Conservation (phyloP, 35 echinoderm and acorn worm genomes). For the Apostichopus japonicus region DNA sequence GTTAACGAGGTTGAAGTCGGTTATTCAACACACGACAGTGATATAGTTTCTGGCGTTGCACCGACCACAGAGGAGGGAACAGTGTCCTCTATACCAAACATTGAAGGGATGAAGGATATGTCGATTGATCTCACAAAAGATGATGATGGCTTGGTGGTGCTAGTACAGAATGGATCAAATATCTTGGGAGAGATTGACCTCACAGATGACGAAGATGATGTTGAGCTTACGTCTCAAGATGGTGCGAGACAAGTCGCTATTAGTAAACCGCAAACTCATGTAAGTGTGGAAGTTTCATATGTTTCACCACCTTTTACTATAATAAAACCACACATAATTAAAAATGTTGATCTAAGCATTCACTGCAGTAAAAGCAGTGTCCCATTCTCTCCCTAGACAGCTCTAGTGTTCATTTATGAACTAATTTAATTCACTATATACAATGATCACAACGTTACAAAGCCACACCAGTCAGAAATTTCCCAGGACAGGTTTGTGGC, state of each 20-base stretch:
- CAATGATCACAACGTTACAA: too few relatives aligned
- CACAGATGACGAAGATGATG: constrained; percentile 35
- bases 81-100: neutral
- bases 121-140: constrained; percentile 24
- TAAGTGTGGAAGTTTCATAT: too few relatives aligned
- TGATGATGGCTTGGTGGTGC: neutral
- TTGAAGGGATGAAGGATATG: neutral
- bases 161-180: neutral
- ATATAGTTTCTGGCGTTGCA: neutral
- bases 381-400: too few relatives aligned
- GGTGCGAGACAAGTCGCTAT: neutral
- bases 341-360: too few relatives aligned
- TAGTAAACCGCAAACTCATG: neutral
- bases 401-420: too few relatives aligned
- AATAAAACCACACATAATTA: too few relatives aligned
- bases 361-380: too few relatives aligned
- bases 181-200: constrained; percentile 13
- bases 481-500: too few relatives aligned
- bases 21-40: neutral
- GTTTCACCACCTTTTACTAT: too few relatives aligned
- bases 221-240: neutral
- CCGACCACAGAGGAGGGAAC: neutral
- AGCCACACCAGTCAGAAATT: too few relatives aligned
- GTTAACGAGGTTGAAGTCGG: neutral
- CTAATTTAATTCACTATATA: too few relatives aligned